phyloP scores from a whole-genome alignment of 1,140 invertebrate genomes.

The Grapholita molesta region DNA sequence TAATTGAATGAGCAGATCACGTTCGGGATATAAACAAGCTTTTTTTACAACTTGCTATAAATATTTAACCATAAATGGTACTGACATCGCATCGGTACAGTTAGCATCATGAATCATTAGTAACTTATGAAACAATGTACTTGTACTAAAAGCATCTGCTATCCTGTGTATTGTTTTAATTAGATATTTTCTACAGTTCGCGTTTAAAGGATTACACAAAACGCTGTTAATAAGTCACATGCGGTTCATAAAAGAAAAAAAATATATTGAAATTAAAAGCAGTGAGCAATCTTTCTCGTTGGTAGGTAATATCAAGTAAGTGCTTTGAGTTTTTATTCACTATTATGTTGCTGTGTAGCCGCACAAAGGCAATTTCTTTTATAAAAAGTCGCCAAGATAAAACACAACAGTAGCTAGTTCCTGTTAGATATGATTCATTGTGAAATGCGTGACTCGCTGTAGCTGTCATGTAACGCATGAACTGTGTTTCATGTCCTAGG shows the following conservation, averaged over 20 bases:
- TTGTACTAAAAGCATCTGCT: too few species aligned
- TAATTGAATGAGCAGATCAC: background rate
- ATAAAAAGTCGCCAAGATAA: constrained; percentile 4
- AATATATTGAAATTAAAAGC: background rate
- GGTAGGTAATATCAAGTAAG: constrained; percentile 10
- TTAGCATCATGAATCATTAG: too few species aligned
- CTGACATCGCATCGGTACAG: too few species aligned
- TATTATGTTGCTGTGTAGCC: background rate
- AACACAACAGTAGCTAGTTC: background rate
- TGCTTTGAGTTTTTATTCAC: constrained; percentile 13
- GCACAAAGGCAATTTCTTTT: constrained; percentile 4
- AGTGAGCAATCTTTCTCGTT: background rate
- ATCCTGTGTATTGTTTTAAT: too few species aligned
- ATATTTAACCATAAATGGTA: background rate
- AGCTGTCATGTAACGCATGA: background rate
- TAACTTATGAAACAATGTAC: too few species aligned
- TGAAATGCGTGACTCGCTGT: background rate
- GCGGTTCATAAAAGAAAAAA: background rate
- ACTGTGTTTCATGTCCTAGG: background rate
- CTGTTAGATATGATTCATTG: constrained; percentile 1
- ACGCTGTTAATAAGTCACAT: background rate
- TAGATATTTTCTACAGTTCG: too few species aligned
- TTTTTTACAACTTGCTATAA: background rate
- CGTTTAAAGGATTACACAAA: too few species aligned
- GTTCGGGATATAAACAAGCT: background rate